Percentiles rank a stretch among this genome's conserved stretches.
Evolutionary conservation across 2,888 invertebrate species (phyloP).

Genomic region (Dryadula phaetusa): DNA sequence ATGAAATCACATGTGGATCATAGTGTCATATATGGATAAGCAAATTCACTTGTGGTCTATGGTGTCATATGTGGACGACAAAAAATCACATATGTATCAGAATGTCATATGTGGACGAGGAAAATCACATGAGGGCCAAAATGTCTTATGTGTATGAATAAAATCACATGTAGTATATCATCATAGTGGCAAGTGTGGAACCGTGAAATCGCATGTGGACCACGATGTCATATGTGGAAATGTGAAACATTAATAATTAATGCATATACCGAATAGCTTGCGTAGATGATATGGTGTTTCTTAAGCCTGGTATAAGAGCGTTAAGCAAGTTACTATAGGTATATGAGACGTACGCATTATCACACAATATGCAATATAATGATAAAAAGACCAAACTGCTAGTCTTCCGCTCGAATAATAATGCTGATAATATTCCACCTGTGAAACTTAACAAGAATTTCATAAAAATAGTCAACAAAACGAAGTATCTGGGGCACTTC

Average conservation of each 20-base stretch:
- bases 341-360: conserved; percentile 8
- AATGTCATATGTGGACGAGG: too few relatives aligned
- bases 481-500: background rate
- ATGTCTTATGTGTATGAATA: too few relatives aligned
- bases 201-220: too few relatives aligned
- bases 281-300: conserved; percentile 42
- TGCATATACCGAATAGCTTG: conserved; percentile 38
- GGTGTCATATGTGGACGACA: too few relatives aligned
- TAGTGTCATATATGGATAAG: too few relatives aligned
- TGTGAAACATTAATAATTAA: conserved; percentile 25
- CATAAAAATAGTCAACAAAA: background rate
- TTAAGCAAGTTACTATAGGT: conserved; percentile 15
- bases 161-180: too few relatives aligned
- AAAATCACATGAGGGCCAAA: too few relatives aligned
- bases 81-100: too few relatives aligned
- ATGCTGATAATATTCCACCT: background rate
- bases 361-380: conserved; percentile 11
- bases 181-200: too few relatives aligned
- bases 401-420: background rate
- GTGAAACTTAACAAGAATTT: background rate
- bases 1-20: too few relatives aligned
- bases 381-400: background rate
- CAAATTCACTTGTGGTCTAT: too few relatives aligned
- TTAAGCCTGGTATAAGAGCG: conserved; percentile 30
- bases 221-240: too few relatives aligned